These are phyloP conservation scores for Bombyx huttoni DNA, from an alignment of 2,888 invertebrate genomes.

Conservation along the genomic window DNA sequence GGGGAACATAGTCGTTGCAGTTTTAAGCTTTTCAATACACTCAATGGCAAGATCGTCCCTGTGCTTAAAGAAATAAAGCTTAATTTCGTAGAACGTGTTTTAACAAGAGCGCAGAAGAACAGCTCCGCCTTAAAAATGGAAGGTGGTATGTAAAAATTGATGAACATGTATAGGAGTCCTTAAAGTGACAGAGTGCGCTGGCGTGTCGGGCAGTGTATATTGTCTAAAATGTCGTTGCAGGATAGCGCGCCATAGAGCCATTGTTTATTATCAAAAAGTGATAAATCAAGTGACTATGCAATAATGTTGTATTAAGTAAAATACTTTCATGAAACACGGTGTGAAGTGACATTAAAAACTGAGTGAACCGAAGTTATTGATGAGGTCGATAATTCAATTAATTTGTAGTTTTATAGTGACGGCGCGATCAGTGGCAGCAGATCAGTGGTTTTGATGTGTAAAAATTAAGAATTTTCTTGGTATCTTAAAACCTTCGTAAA, in stretches of 20 bases:
- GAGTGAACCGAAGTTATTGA: conserved; percentile 7
- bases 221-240: conserved; percentile 67
- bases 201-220: conserved; percentile 69
- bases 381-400: conserved; percentile 11
- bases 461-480: neutral
- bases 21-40: conserved; percentile 28
- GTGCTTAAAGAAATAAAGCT: neutral
- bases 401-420: neutral
- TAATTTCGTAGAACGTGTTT: conserved; percentile 8
- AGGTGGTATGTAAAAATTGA: conserved; percentile 74
- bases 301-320: conserved; percentile 33
- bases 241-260: conserved; percentile 45
- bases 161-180: conserved; percentile 72
- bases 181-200: conserved; percentile 72
- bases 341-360: conserved; percentile 19
- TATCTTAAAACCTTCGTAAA: too few relatives aligned
- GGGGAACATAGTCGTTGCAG: conserved; percentile 43
- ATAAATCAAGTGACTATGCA: conserved; percentile 68
- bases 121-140: conserved; percentile 74
- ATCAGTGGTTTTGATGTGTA: neutral
- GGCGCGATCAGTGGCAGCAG: neutral
- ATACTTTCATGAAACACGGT: conserved; percentile 12
- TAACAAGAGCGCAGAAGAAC: conserved; percentile 47
- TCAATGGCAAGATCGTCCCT: conserved; percentile 11
- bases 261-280: conserved; percentile 70